Evolutionary conservation across 2,888 invertebrate species (phyloP), one percentile per base, ranked within the genome.

Genomic region (Eupithecia exiguata): DNA sequence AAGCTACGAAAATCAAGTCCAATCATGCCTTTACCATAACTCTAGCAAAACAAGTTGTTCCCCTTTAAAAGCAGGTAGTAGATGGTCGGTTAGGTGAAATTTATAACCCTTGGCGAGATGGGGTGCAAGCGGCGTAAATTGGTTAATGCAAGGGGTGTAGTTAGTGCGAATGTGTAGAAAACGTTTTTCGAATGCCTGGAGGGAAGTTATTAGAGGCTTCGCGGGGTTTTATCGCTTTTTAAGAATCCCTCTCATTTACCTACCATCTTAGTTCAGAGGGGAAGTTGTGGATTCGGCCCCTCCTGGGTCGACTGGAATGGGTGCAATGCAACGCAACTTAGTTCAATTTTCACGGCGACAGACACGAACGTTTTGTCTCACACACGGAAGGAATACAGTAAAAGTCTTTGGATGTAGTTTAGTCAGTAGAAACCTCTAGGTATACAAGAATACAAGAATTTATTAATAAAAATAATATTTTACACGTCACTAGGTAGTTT

Each of bases 81-180:
- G 87, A 89, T 90, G 88, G 93, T 90, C 90, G 89, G 92, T 90
- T 90, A 89, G 86, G 87, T 81, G 82, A 80, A 83, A 87, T 87
- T 87, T 87, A 86, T 84, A 81, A 82, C 83, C 89, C 83, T 79
- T 69, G 73, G 77, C 75, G 81, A 82, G 87, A 81, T 79, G 79
- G 81, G 84, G 74, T 75, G 71, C 74, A 75, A 75, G 69, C 85
- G 85, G 86, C 84, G 87, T 83, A 84, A 85, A 86, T 84, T 83
- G 85, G 84, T 83, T 84, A 86, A 85, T 83, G 83, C 82, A 82
- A 80, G 84, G 72, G 68, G 79, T 73, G 70, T 76, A 71, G 75
- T 69, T 63, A 71, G 77, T 76, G 72, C 71, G 74, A 69, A 71
- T 75, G 72, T 73, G 76, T 72, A 71, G 70, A 68, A 74, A 70